Conservation (phyloP, 2,888 invertebrate species). For the Lathronympha strigana region DNA sequence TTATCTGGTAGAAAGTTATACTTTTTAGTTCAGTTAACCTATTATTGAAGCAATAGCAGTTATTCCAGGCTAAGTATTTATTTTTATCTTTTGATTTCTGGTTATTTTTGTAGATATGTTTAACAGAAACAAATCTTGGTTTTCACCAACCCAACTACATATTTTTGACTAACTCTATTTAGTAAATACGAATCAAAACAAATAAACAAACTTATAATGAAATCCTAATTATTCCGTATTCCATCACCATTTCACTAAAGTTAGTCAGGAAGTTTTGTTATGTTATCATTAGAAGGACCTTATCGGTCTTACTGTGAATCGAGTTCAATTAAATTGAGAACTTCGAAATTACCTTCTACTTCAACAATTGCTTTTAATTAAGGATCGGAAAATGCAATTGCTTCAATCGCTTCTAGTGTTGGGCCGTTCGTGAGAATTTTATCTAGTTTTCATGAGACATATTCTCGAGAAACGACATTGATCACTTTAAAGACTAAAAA, state of each 20-base stretch:
- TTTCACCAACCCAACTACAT: too few species aligned
- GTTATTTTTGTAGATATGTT: too few species aligned
- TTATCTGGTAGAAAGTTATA: neutral
- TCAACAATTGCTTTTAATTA: constrained; percentile 10
- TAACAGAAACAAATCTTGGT: too few species aligned
- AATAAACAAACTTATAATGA: constrained; percentile 46
- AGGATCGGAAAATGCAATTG: constrained; percentile 8
- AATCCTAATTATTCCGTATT: constrained; percentile 29
- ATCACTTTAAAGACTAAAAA: too few species aligned
- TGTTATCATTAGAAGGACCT: constrained; percentile 9
- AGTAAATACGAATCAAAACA: constrained; percentile 21
- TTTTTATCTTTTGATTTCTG: too few species aligned
- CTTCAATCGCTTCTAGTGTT: neutral
- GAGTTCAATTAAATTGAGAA: constrained; percentile 24
- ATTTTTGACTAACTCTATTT: too few species aligned
- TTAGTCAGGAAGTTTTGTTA: constrained; percentile 18
- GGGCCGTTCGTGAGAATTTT: neutral
- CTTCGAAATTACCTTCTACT: constrained; percentile 11
- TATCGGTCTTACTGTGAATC: constrained; percentile 30
- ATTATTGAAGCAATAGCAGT: too few species aligned
- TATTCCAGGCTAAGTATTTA: too few species aligned
- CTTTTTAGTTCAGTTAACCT: too few species aligned
- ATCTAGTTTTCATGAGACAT: neutral
- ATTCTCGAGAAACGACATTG: too few species aligned
- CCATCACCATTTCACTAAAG: constrained; percentile 25